phyloP scores from a whole-genome alignment of 2,113 vertebrate species.

The Chaetorhynchus papuensis region DNA sequence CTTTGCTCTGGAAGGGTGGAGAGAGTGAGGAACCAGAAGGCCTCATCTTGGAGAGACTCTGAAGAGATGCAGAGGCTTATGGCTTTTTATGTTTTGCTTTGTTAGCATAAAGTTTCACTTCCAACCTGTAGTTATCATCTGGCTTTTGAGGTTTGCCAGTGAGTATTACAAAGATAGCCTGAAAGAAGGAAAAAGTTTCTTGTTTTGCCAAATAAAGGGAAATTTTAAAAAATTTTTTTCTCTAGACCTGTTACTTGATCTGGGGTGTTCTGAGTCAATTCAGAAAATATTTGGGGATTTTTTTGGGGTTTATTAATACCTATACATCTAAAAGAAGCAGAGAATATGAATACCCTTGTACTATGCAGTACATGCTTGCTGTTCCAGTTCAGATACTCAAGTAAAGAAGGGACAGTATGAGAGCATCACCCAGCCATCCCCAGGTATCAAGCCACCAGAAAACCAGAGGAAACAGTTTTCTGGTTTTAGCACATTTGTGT shows the following conservation, averaged over 20 bases:
- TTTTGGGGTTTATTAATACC: neutral
- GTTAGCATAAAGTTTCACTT: neutral
- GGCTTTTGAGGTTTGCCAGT: neutral
- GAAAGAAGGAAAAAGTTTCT: neutral
- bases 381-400: neutral
- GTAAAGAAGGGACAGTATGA: neutral
- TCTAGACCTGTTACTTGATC: neutral
- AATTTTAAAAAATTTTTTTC: neutral
- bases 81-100: neutral
- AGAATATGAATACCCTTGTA: neutral
- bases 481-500: neutral
- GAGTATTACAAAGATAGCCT: neutral
- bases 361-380: neutral
- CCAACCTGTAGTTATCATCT: neutral
- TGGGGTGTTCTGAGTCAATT: neutral
- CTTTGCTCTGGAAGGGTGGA: neutral
- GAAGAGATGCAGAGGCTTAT: neutral
- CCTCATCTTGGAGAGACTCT: neutral
- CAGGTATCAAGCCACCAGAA: neutral
- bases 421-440: neutral
- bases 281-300: neutral
- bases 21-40: neutral
- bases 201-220: neutral
- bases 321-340: neutral
- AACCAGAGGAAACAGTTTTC: neutral